A percentile compares a stretch with the other conserved stretches of the same genome.
phyloP scores from a whole-genome alignment of 2,113 vertebrate genomes.

The Puntigrus tetrazona region DNA sequence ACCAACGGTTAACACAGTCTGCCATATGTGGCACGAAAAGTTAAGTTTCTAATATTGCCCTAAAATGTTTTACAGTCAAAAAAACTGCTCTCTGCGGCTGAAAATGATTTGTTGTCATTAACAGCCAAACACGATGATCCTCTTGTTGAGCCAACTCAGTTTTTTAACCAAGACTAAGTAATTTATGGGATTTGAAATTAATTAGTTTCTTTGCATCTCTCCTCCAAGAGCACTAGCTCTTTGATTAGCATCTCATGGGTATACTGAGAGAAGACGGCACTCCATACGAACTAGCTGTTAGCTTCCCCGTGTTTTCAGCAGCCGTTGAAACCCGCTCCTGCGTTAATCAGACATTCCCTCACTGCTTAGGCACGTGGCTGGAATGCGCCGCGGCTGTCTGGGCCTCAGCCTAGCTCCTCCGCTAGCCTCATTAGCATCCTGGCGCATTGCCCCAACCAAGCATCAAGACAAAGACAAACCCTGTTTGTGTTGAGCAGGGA shows the following conservation, averaged over 20 bases:
- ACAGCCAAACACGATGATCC: background rate
- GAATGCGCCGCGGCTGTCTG: slow-evolving; percentile 33
- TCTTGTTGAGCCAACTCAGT: slow-evolving; percentile 33
- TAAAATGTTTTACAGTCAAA: background rate
- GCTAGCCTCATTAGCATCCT: slow-evolving; percentile 56
- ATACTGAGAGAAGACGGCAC: background rate
- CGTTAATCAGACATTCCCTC: slow-evolving; percentile 46
- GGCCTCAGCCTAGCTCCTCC: slow-evolving; percentile 22
- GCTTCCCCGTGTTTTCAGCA: background rate
- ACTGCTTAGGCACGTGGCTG: slow-evolving; percentile 45
- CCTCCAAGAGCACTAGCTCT: background rate
- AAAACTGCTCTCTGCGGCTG: slow-evolving; percentile 2
- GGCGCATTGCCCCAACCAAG: slow-evolving; percentile 37
- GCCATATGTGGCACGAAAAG: background rate
- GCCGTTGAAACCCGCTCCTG: background rate
- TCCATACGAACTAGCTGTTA: background rate
- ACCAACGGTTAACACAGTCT: background rate
- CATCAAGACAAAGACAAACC: slow-evolving; percentile 42
- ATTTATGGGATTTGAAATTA: slow-evolving; percentile 46
- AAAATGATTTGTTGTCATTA: slow-evolving; percentile 41
- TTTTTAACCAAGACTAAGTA: slow-evolving; percentile 25
- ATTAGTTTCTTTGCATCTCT: slow-evolving; percentile 44
- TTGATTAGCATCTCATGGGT: slow-evolving; percentile 9
- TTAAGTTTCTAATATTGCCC: background rate
- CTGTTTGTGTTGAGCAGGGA: slow-evolving; percentile 42